Evolutionary conservation across 2,888 invertebrate genomes (phyloP), one percentile per base, ranked within the genome.

Genomic region (Melinaea marsaeus): DNA sequence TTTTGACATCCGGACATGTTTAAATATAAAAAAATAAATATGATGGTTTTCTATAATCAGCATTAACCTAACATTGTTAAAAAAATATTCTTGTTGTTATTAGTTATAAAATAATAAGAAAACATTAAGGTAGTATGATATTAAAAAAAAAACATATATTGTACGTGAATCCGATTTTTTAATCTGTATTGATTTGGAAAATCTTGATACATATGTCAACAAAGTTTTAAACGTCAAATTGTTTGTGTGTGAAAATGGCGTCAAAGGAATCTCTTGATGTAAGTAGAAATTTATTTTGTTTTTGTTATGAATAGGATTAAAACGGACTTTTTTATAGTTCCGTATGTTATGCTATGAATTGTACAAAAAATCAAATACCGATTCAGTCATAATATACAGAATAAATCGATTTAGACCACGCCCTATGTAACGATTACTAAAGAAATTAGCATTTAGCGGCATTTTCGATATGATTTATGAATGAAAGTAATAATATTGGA

Each of bases 181-280:
- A 63, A 60, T 48, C 42, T 13, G 55, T 72, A 75, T 71, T 65
- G 73, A 77, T 84, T 82, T 80, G 83, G 84, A 86, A 87, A 85
- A 84, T 83, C 80, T 73, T 69, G 65, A 73, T 75, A 75, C 57
- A 67, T 66, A 64, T 62, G 69, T 72, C 70, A 73, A 71, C 70
- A 68, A 70, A 71, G 69, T 67, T 63, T 68, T 58, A 71, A 81
- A 80, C 74, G 82, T 83, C 86, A 86, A 86, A 83, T 80, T 85
- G 84, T 85, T 86, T 88, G 84, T 86, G 83, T 83, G 84, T 85
- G 88, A 86, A 89, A 88, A 90, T 90, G 90, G 90, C 90, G 90
- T 90, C 90, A 69, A 90, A 90, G 88, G 90, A 90, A 79, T 90
- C 90, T 76, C 84, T 90, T 67, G 90, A 90, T 79, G 90, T 90